Conservation (phyloP, 2,888 invertebrate species). For the Automeris io region DNA sequence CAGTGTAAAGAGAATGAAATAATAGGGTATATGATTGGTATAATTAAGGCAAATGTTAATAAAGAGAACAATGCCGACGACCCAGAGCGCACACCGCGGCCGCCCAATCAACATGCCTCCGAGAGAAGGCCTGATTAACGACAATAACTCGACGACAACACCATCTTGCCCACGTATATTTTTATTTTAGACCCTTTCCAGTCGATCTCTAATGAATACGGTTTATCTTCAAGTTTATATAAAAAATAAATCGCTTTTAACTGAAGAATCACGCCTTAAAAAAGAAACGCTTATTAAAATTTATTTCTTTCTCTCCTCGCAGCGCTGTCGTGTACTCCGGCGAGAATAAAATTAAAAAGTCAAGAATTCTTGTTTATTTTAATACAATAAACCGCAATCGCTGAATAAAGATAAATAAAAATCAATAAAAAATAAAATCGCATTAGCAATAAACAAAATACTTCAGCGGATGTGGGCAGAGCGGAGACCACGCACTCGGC, state of each 20-base stretch:
- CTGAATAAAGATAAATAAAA: constrained; percentile 78
- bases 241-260: constrained; percentile 77
- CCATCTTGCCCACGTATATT: constrained; percentile 67
- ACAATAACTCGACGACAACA: constrained; percentile 72
- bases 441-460: constrained; percentile 78
- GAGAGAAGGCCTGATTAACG: constrained; percentile 61
- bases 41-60: constrained; percentile 54
- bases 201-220: constrained; percentile 76
- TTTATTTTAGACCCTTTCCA: constrained; percentile 73
- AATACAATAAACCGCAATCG: constrained; percentile 78
- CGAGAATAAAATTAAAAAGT: constrained; percentile 76
- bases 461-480: constrained; percentile 77
- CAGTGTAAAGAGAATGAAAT: constrained; percentile 1
- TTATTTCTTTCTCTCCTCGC: constrained; percentile 75
- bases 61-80: constrained; percentile 49
- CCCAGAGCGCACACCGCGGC: constrained; percentile 19
- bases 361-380: constrained; percentile 77
- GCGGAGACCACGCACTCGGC: constrained; percentile 52
- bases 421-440: constrained; percentile 77
- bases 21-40: constrained; percentile 36
- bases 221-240: constrained; percentile 75
- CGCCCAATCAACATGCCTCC: constrained; percentile 61
- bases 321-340: constrained; percentile 72
- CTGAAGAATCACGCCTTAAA: constrained; percentile 78
- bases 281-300: constrained; percentile 77